These are phyloP conservation scores for Pipistrellus kuhlii DNA, from an alignment of 2,797 vertebrate species.

Conservation along the genomic window DNA sequence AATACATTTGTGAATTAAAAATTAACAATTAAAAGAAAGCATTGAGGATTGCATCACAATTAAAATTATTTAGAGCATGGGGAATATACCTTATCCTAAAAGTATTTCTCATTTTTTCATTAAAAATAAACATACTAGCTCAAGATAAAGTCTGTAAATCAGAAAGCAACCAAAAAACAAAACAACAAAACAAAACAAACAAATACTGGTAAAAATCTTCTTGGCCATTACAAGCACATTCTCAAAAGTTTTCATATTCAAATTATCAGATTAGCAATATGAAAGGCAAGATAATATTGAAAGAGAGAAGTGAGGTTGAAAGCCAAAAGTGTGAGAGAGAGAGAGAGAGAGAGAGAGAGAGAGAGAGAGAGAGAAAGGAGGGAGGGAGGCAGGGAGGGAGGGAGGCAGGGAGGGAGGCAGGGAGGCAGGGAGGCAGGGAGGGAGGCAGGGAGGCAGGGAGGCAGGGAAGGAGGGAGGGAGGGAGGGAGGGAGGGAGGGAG, in stretches of 20 bases:
- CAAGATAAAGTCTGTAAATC: conserved; percentile 55
- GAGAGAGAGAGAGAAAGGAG: background rate
- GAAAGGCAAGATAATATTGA: background rate
- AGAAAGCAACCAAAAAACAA: background rate
- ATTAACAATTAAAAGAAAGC: background rate
- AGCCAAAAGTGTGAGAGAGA: background rate
- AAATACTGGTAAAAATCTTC: conserved; percentile 14
- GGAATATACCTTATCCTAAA: conserved; percentile 30
- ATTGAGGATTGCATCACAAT: conserved; percentile 58
- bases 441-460: no score
- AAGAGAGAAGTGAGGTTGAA: conserved; percentile 2
- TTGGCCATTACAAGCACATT: background rate
- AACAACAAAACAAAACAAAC: conserved; percentile 13
- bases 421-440: no score
- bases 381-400: no score
- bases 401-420: no score
- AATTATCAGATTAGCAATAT: conserved; percentile 58
- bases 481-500: no score
- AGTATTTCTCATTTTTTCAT: conserved; percentile 39
- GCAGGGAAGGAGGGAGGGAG: background rate
- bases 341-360: background rate
- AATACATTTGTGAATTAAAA: conserved; percentile 3
- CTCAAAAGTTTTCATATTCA: conserved; percentile 3
- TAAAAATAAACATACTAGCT: conserved; percentile 46
- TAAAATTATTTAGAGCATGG: conserved; percentile 63